Conservation (phyloP, 2,797 vertebrate genomes). For the Uromys caudimaculatus region DNA sequence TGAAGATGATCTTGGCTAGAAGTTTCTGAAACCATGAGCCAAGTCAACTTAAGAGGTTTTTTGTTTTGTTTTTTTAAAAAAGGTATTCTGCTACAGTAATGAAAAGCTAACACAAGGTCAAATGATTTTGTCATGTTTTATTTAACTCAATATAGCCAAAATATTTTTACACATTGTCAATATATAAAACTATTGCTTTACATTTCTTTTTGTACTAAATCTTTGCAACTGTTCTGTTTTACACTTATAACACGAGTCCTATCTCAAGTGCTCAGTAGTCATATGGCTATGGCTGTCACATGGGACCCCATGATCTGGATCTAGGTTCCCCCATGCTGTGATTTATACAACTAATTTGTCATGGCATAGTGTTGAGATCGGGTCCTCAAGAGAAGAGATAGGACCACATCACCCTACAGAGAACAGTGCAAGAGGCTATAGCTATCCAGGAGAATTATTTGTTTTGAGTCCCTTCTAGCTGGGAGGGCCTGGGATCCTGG, state of each 20-base stretch:
- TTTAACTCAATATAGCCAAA: conserved; percentile 55
- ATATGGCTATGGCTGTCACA: not conserved
- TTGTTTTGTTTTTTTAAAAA: no score
- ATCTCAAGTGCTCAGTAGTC: not conserved
- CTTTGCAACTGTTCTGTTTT: not conserved
- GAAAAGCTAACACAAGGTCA: not conserved
- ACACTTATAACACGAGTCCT: not conserved
- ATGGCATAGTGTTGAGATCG: not conserved
- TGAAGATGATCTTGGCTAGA: not conserved
- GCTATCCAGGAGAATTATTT: not conserved
- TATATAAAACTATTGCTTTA: not conserved
- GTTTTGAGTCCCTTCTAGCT: not conserved
- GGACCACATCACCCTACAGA: not conserved
- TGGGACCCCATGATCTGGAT: not conserved
- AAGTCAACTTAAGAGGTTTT: not conserved
- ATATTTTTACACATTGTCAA: conserved; percentile 42
- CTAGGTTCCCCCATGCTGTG: not conserved
- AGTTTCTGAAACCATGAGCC: not conserved
- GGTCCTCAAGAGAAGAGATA: not conserved
- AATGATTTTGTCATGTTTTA: conserved; percentile 39
- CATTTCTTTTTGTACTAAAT: not conserved
- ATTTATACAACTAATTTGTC: not conserved
- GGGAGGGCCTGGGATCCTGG: not conserved
- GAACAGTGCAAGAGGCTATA: not conserved
- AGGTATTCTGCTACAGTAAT: not conserved